Percentiles rank a stretch among this genome's conserved stretches.
Evolutionary conservation across 2,797 vertebrate genomes (phyloP).

Genomic region (Microcaecilia unicolor): DNA sequence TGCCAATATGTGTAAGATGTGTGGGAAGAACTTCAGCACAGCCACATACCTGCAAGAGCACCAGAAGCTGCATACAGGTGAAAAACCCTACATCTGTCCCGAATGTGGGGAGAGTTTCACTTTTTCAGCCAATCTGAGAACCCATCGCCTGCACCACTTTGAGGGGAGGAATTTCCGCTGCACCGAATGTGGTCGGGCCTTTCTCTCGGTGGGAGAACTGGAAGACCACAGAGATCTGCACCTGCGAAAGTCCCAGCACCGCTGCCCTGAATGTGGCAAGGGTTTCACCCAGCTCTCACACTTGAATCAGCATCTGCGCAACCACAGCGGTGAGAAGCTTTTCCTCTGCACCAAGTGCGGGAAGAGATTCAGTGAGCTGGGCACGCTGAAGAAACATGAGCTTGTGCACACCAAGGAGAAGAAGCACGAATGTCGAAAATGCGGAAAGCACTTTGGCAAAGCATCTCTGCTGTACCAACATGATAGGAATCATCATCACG

Average conservation of each 20-base stretch:
- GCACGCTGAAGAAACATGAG: too few relatives aligned
- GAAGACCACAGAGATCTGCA: constrained; percentile 9
- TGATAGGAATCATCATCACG: too few relatives aligned
- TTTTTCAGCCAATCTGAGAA: too few relatives aligned
- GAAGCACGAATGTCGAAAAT: constrained; percentile 3
- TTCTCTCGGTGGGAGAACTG: constrained; percentile 2
- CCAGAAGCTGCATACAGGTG: constrained; percentile 19
- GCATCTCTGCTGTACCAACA: too few relatives aligned
- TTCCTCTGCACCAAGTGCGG: too few relatives aligned
- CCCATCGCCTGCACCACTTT: too few relatives aligned
- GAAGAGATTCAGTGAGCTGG: too few relatives aligned
- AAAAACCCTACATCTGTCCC: constrained; percentile 19
- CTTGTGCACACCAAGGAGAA: too few relatives aligned
- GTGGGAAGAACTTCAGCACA: constrained; percentile 33
- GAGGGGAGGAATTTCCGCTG: constrained; percentile 20
- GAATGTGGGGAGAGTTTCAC: constrained; percentile 28
- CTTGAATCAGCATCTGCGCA: too few relatives aligned
- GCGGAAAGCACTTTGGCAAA: constrained; percentile 6
- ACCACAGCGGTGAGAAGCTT: too few relatives aligned
- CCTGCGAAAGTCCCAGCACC: constrained; percentile 1
- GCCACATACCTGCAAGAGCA: constrained; percentile 25
- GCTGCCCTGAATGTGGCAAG: not conserved
- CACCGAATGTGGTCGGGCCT: constrained; percentile 4
- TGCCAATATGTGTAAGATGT: constrained; percentile 31
- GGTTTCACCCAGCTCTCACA: too few relatives aligned